These are phyloP conservation scores for Brachionus rubens DNA, from an alignment of 1,140 invertebrate genomes.

Conservation along the genomic window DNA sequence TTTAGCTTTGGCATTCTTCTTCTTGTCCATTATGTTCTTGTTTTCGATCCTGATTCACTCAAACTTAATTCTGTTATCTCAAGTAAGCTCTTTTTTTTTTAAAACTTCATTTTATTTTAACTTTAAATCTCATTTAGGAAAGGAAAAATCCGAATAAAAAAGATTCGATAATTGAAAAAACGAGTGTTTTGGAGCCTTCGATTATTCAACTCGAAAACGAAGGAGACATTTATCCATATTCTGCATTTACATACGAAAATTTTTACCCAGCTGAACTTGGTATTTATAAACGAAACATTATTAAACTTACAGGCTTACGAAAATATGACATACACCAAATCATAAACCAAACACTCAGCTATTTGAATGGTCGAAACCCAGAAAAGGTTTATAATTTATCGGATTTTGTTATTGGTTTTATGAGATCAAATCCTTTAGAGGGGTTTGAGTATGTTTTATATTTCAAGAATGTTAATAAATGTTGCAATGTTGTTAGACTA, in stretches of 20 bases:
- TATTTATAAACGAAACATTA: conserved; percentile 18
- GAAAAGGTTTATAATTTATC: neutral
- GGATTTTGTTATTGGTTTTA: conserved; percentile 17
- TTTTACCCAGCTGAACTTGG: conserved; percentile 10
- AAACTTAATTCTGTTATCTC: too few relatives aligned
- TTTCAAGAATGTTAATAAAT: conserved; percentile 1
- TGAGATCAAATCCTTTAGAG: neutral
- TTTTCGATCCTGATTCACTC: too few relatives aligned
- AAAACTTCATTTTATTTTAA: too few relatives aligned
- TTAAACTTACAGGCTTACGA: neutral
- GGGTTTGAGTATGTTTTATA: conserved; percentile 14
- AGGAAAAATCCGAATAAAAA: too few relatives aligned
- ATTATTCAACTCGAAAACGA: neutral
- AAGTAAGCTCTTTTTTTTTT: too few relatives aligned
- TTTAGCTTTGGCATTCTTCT: too few relatives aligned
- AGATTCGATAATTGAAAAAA: too few relatives aligned
- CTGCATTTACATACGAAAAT: conserved; percentile 18
- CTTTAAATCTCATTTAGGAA: too few relatives aligned
- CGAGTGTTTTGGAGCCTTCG: too few relatives aligned
- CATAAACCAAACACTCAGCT: neutral
- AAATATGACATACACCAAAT: neutral
- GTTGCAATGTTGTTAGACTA: neutral
- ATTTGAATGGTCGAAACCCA: neutral
- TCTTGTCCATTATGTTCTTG: too few relatives aligned
- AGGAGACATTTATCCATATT: conserved; percentile 32